Base-by-base conservation (phyloP, 1,140 invertebrate species). In the Brachystomella parvula region DNA sequence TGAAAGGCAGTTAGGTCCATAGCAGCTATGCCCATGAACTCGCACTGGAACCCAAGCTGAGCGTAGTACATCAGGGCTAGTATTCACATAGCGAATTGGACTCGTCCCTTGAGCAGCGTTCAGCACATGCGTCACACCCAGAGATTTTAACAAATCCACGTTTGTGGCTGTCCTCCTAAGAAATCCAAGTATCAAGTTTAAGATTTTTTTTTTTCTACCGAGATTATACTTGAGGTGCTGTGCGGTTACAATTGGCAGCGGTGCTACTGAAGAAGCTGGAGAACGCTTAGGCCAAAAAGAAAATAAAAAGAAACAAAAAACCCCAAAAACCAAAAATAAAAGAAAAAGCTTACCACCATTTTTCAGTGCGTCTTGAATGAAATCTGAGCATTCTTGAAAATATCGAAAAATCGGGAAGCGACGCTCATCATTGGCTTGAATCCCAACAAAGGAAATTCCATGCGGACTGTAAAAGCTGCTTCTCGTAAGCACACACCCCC, bases 81-180 rank as follows among this genome's bases (percentile, higher is more conserved):
- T 56, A 67, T 71, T 29, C 21, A 58, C 67, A 75, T 71, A 64
- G 28, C 72, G 75, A 0, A 71, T 71, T 3, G 26, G 58, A 31
- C 74, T 69, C 17, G 32, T 47, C 3, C 80, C 80, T 47, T 76
- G 70, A 19, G 78, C 77, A 44, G 76, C 77, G 68, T 81, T 81
- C 15, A 81, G 58, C 0, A 82, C 75, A 64, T 81, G 79, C 19
- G 79, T 81, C 0, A 81, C 73, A n/a, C 76, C 75, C 21, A 77
- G 33, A n/a, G 70, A 59, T 28, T 71, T 71, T 0, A 82, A 70
- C n/a, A 76, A 26, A 0, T 72, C 72, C 17, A 76, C 19, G 21
- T 76, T 73, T 39, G 71, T 73, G 0, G 76, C 76, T 24, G 77
- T 67, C 32, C 69, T 74, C 35, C 78, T 75, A 3, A 17, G 28